Conservation (phyloP, 2,797 vertebrate species). For the Sylvilagus floridanus region DNA sequence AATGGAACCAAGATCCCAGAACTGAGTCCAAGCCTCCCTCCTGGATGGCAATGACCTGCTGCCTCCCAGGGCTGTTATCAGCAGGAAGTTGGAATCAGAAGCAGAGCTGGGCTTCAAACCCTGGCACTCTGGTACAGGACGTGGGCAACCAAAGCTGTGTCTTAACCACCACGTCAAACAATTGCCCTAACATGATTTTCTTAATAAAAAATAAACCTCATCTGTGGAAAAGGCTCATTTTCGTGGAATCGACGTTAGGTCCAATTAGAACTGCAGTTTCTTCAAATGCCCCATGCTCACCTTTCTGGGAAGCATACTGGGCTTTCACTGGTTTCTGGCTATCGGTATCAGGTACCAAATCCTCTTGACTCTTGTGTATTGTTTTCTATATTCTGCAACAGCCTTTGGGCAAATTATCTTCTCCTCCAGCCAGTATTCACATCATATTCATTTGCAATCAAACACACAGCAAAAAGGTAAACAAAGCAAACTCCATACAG, state of each 20-base stretch:
- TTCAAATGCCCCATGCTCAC: background rate
- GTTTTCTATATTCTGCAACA: conserved; percentile 16
- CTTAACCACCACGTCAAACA: background rate
- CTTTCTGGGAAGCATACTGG: background rate
- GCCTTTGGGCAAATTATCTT: conserved; percentile 4
- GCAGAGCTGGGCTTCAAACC: too few species aligned
- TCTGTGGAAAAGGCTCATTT: background rate
- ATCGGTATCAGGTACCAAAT: background rate
- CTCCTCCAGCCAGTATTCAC: background rate
- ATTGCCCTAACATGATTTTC: background rate
- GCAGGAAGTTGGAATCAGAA: too few species aligned
- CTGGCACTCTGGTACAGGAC: too few species aligned
- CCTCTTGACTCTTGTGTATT: background rate
- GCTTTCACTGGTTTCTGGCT: background rate
- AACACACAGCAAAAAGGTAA: conserved; percentile 2
- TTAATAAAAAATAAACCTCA: conserved; percentile 50
- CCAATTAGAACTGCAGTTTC: background rate
- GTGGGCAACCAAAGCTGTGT: too few species aligned
- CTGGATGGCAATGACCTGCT: too few species aligned
- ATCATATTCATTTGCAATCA: background rate
- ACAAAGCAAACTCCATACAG: background rate
- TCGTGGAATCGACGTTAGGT: background rate
- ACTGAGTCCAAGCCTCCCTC: too few species aligned
- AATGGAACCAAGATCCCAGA: too few species aligned
- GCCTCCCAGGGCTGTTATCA: too few species aligned